Evolutionary conservation across 53 echinoderm and acorn worm genomes (phyloP), one percentile per base, ranked within the genome.

Genomic region (Astropecten irregularis): DNA sequence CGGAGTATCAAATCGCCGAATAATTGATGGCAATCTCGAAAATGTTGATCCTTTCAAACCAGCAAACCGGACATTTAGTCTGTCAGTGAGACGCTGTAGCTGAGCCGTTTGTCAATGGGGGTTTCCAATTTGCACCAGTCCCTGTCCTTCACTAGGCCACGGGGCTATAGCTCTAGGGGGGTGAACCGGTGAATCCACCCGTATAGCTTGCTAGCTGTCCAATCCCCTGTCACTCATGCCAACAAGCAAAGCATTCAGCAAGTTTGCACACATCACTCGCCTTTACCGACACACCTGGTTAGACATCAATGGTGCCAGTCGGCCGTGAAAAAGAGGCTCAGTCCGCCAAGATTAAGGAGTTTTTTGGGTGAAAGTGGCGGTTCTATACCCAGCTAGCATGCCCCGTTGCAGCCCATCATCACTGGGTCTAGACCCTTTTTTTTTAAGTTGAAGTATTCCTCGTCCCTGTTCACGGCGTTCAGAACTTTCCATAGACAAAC

Each of bases 221-320:
- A 57, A 74, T 40, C 74, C 58, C 74, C 74, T 74, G 74, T 74
- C 74, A 74, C 22, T 74, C 74, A 74, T 38, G 30, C 57, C 14
- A 18, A 53, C 25, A 73, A 53, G 49, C 6, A 49, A 49, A 54
- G 20, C 32, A 52, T 38, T 73, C 73, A 73, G 51, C 26, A 74
- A 74, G 57, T 74, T 74, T 74, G 57, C 56, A 58, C 74, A 56
- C 74, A 73, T 74, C 57, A 40, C 55, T 74, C 74, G 56, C 56
- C 37, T 74, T 74, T 74, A 38, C 74, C 57, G 74, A 74, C 74
- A 74, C 56, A 74, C 74, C 55, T 74, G 74, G 74, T 74, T 74
- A 37, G 55, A 57, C 57, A 38, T 74, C 20, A 34, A 74, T 74
- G 28, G 36, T 11, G 26, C 36, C 74, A 74, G 39, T 51, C 39